These are phyloP conservation scores for Acanthochromis polyacanthus DNA, from an alignment of 2,113 vertebrate species.

Conservation along the genomic window DNA sequence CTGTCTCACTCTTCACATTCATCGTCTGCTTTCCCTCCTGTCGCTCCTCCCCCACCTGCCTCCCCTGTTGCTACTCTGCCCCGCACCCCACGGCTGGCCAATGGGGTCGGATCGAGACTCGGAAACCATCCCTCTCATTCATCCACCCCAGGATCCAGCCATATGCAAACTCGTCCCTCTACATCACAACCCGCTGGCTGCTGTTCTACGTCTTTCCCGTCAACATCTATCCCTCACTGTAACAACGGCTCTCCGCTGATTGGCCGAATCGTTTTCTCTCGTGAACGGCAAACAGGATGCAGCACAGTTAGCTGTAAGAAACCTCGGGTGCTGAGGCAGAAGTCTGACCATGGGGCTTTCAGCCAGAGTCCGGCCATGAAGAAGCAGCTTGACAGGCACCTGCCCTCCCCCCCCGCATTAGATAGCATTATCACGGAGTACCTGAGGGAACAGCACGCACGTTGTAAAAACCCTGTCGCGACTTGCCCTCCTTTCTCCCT, in stretches of 20 bases:
- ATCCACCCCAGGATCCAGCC: constrained; percentile 80
- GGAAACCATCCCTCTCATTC: constrained; percentile 84
- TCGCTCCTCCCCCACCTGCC: constrained; percentile 80
- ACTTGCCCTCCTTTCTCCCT: constrained; percentile 99
- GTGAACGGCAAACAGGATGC: constrained; percentile 91
- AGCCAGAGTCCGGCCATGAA: constrained; percentile 98
- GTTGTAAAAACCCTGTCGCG: constrained; percentile 99
- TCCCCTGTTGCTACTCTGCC: constrained; percentile 90
- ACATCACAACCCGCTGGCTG: constrained; percentile 85
- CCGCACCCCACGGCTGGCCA: constrained; percentile 93
- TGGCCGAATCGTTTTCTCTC: constrained; percentile 95
- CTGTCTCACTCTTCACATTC: constrained; percentile 86
- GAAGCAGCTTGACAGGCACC: constrained; percentile 97
- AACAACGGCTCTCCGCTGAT: constrained; percentile 90
- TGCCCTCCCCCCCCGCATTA: constrained; percentile 95
- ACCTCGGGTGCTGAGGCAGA: constrained; percentile 93
- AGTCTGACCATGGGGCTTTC: constrained; percentile 98
- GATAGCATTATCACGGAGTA: constrained; percentile 99
- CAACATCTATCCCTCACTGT: constrained; percentile 84
- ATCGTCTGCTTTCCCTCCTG: constrained; percentile 86
- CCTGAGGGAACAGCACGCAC: constrained; percentile 97
- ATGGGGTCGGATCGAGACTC: constrained; percentile 90
- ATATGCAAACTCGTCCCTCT: constrained; percentile 86
- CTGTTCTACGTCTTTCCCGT: constrained; percentile 81
- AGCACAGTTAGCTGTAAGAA: constrained; percentile 89